Evolutionary conservation across 2,888 invertebrate genomes (phyloP).

Genomic region (Abrostola triplasia): DNA sequence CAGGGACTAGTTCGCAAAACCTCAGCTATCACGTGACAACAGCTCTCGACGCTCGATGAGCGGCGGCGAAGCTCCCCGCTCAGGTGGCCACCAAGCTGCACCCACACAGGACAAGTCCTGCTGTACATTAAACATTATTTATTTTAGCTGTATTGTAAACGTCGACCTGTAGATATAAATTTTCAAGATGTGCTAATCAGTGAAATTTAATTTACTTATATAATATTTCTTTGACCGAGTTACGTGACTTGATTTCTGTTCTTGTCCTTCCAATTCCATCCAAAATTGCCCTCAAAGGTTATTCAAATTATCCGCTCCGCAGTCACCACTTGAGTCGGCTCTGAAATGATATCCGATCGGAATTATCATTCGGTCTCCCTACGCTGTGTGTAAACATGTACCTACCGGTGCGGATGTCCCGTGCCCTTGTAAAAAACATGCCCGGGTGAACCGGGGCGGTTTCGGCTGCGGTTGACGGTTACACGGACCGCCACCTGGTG

Average conservation of each 20-base stretch:
- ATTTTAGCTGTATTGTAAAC: no score
- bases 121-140: no score
- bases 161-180: no score
- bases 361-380: conserved; percentile 11
- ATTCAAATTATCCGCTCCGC: background rate
- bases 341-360: conserved; percentile 15
- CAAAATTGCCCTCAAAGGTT: background rate
- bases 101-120: background rate
- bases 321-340: background rate
- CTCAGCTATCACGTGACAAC: background rate
- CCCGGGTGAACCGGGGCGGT: background rate
- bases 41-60: background rate
- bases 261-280: no score
- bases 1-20: background rate
- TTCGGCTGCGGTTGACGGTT: conserved; percentile 1
- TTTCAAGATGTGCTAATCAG: no score
- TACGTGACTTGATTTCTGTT: no score
- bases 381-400: conserved; percentile 71
- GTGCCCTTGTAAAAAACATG: conserved; percentile 27
- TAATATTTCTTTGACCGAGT: no score
- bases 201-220: no score
- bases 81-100: background rate
- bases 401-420: conserved; percentile 79
- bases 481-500: conserved; percentile 1
- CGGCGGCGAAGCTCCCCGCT: background rate